phyloP scores from a whole-genome alignment of 2,113 vertebrate genomes.

The Steatornis caripensis region DNA sequence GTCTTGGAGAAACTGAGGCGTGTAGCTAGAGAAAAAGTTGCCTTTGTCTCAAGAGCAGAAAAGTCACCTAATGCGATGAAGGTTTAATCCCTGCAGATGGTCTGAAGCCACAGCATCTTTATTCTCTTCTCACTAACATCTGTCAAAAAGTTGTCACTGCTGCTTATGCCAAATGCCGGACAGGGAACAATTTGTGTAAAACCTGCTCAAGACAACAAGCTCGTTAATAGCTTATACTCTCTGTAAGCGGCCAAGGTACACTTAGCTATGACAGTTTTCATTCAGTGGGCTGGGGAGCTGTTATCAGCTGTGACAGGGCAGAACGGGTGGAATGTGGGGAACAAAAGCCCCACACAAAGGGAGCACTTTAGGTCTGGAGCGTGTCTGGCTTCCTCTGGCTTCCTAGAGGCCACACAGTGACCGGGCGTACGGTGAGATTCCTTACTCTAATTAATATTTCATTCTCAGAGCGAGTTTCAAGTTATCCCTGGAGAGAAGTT shows the following conservation, averaged over 20 bases:
- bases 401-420: constrained; percentile 23
- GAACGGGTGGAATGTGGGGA: constrained; percentile 27
- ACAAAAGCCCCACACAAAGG: constrained; percentile 52
- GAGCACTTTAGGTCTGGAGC: constrained; percentile 1
- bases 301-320: constrained; percentile 18
- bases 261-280: constrained; percentile 41
- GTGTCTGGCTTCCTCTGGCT: background rate
- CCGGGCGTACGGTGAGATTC: background rate
- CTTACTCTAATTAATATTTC: constrained; percentile 33
- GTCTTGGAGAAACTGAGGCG: background rate
- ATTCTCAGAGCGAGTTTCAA: background rate
- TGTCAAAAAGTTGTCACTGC: constrained; percentile 45
- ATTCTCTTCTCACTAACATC: constrained; percentile 21
- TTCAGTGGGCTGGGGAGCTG: constrained; percentile 21
- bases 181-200: constrained; percentile 27
- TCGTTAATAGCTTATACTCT: constrained; percentile 14
- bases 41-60: constrained; percentile 39
- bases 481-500: constrained; percentile 32
- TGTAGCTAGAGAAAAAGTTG: background rate
- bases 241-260: background rate
- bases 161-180: constrained; percentile 15
- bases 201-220: constrained; percentile 19
- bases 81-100: constrained; percentile 57
- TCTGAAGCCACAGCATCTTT: constrained; percentile 27
- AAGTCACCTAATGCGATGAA: constrained; percentile 10